These are phyloP conservation scores for Rousettus madagascariensis DNA, from an alignment of 2,797 vertebrate species.

Conservation along the genomic window DNA sequence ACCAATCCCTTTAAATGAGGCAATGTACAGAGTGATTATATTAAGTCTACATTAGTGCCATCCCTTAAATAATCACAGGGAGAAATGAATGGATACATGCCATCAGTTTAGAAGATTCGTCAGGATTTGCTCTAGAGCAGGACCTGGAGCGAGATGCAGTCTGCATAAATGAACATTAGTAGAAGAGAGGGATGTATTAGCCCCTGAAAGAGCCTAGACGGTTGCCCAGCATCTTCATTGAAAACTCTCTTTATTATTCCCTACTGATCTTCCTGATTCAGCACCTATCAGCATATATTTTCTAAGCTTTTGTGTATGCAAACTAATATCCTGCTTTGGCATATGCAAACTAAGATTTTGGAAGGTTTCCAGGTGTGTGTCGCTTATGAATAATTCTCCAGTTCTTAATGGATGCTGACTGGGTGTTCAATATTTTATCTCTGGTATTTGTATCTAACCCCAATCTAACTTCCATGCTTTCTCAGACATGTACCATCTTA, in stretches of 20 bases:
- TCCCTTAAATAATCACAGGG: neutral
- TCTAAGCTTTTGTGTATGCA: neutral
- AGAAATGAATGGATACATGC: neutral
- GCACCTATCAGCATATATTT: neutral
- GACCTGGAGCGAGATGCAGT: neutral
- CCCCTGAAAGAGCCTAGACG: neutral
- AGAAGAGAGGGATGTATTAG: fast-evolving
- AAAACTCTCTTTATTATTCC: neutral
- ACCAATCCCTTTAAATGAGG: neutral
- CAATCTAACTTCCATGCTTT: neutral
- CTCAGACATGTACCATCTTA: neutral
- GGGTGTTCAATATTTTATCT: neutral
- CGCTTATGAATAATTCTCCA: neutral
- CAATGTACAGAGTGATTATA: neutral
- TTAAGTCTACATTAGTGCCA: neutral
- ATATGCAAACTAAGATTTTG: neutral
- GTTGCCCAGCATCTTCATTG: neutral
- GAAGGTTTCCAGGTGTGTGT: neutral
- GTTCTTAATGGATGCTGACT: neutral
- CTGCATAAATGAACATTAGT: neutral
- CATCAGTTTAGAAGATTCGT: neutral
- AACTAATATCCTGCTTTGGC: neutral
- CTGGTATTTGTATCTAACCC: neutral
- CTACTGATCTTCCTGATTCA: neutral
- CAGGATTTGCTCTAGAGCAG: neutral